Base-by-base conservation (phyloP, 1,140 invertebrate genomes). In the Tribolium madens region DNA sequence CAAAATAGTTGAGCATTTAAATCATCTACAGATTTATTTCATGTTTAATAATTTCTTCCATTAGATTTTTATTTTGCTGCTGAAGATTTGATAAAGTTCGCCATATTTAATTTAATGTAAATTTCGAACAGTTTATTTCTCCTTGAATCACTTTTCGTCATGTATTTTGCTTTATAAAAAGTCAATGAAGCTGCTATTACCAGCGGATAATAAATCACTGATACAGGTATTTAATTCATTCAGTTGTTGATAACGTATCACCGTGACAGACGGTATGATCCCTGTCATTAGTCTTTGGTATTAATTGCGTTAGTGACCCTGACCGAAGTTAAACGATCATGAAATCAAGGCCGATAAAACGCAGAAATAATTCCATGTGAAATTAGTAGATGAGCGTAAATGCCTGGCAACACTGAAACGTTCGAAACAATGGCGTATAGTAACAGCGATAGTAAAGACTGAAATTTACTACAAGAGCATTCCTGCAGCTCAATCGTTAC, bases 401-500 rank as follows among this genome's bases (percentile, higher is more conserved):
- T 50, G 68, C 31, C 70, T 52, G 70, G 70, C 47, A 72, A 48
- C 47, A 13, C 21, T 33, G 70, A 53, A 72, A 50, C 47, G 33
- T 10, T 72, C 46, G 70, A 50, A 50, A 72, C 50, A 72, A 72
- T 72, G 50, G 47, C 47, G 50, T 74, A 60, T 60, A 75, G 60
- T 57, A 74, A 72, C 42, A 52, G 53, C 36, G 50, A 57, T 53
- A 72, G 52, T 72, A 71, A 71, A 76, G 75, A 53, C 68, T 57
- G 50, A 73, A 76, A 70, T 72, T 68, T 73, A 64, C 76, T 73
- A 77, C 76, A 74, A 57, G 53, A 77, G 71, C 76, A 77, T 77
- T 77, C 76, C 76, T 53, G 76, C 76, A 77, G 71, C 76, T 77
- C 70, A 77, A 77, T 77, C 72, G 76, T 57, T 76, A 76, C 75